Percentiles rank a stretch among this genome's conserved stretches.
These are phyloP conservation scores for Zaprionus africanus DNA, from an alignment of 1,140 invertebrate genomes.

Conservation along the genomic window DNA sequence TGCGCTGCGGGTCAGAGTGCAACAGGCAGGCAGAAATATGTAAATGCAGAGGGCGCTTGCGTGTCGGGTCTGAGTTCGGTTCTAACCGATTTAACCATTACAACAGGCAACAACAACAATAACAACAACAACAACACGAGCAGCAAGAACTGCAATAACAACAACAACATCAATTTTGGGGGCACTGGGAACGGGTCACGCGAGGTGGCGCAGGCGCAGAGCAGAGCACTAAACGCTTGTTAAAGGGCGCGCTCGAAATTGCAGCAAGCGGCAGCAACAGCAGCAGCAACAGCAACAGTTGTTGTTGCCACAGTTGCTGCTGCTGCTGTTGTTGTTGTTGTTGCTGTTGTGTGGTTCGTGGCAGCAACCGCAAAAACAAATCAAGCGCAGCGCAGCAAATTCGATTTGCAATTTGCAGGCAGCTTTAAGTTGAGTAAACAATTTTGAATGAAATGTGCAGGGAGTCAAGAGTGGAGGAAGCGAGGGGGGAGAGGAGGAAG, in stretches of 20 bases:
- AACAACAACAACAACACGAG: neutral
- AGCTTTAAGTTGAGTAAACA: constrained; percentile 72
- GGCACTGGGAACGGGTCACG: constrained; percentile 64
- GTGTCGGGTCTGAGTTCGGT: constrained; percentile 39
- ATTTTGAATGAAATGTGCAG: constrained; percentile 75
- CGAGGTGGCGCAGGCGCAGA: constrained; percentile 43
- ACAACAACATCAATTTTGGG: constrained; percentile 45
- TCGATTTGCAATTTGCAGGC: constrained; percentile 59
- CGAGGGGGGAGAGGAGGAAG: neutral
- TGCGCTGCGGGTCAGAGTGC: constrained; percentile 52
- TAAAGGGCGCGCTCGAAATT: constrained; percentile 77
- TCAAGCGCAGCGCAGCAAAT: constrained; percentile 59
- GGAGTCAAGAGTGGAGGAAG: neutral
- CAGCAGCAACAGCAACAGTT: constrained; percentile 2
- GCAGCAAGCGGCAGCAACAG: constrained; percentile 18
- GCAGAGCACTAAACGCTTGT: constrained; percentile 70
- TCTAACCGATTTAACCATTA: constrained; percentile 53
- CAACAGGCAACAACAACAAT: neutral
- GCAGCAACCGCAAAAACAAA: constrained; percentile 77
- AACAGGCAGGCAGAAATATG: constrained; percentile 79
- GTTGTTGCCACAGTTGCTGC: constrained; percentile 3
- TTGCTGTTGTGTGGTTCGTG: constrained; percentile 42
- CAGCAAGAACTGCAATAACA: constrained; percentile 31
- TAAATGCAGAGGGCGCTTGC: constrained; percentile 79
- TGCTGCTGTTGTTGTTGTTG: constrained; percentile 3